A percentile compares a stretch with the other conserved stretches of the same genome.
phyloP scores from a whole-genome alignment of 2,797 vertebrate genomes.

The Acrossocheilus wenchowensis region DNA sequence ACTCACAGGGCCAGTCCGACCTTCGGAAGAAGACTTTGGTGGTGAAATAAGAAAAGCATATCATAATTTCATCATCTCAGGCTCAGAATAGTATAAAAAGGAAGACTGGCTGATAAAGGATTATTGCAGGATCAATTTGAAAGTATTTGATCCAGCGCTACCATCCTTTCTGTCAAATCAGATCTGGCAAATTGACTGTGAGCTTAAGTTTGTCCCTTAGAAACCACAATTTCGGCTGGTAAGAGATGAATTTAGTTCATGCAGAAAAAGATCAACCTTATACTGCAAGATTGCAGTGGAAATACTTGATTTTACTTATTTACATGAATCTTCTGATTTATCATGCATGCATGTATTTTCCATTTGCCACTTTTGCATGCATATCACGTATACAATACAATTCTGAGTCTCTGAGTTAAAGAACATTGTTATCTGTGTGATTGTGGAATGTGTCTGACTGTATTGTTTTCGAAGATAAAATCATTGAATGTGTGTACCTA shows the following conservation, averaged over 20 bases:
- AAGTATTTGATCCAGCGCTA: neutral
- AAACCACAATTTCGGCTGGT: conserved; percentile 1
- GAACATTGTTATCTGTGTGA: neutral
- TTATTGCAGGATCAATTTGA: conserved; percentile 10
- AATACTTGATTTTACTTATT: neutral
- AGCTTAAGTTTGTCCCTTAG: neutral
- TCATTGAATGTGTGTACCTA: neutral
- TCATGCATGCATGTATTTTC: no score
- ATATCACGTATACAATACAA: neutral
- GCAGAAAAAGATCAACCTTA: neutral
- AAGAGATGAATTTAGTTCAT: neutral
- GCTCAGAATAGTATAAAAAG: conserved; percentile 14
- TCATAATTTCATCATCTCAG: neutral
- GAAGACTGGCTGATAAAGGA: neutral
- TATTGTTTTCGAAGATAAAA: neutral
- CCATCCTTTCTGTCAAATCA: neutral
- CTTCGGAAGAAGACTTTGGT: conserved; percentile 6
- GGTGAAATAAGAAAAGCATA: neutral
- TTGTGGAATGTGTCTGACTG: neutral
- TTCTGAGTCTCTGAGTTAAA: neutral
- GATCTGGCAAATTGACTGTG: neutral
- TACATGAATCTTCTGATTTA: no score
- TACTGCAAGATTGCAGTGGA: neutral
- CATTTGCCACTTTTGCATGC: neutral
- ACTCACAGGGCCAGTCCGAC: neutral